A percentile compares a stretch with the other conserved stretches of the same genome.
These are phyloP conservation scores for Dendroctonus valens DNA, from an alignment of 1,140 invertebrate genomes.

Conservation along the genomic window DNA sequence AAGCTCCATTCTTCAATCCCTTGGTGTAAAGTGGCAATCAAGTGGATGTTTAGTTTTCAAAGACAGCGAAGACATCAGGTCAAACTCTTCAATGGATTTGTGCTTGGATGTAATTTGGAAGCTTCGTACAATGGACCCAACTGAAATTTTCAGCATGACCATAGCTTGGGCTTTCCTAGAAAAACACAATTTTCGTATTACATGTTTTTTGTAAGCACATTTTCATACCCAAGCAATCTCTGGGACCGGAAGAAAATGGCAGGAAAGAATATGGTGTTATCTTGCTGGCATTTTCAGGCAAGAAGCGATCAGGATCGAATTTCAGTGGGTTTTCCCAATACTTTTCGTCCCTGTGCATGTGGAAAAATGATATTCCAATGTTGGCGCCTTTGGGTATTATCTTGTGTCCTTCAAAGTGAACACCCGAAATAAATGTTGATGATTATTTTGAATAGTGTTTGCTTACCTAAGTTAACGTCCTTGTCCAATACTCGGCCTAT, in stretches of 20 bases:
- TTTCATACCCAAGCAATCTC: constrained; percentile 59
- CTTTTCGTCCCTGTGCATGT: constrained; percentile 30
- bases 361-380: constrained; percentile 11
- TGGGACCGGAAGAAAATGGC: constrained; percentile 64
- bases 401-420: background rate
- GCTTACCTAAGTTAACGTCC: background rate
- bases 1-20: background rate
- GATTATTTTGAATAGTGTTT: background rate
- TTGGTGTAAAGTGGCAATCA: background rate
- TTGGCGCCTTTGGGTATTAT: constrained; percentile 26
- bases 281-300: constrained; percentile 53
- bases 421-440: background rate
- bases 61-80: background rate
- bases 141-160: constrained; percentile 4
- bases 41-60: background rate
- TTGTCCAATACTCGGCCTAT: background rate
- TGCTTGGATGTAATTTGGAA: constrained; percentile 1
- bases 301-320: constrained; percentile 66
- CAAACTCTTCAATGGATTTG: constrained; percentile 1
- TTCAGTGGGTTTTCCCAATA: constrained; percentile 54
- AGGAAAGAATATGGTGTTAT: constrained; percentile 56
- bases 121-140: background rate
- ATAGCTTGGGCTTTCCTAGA: constrained; percentile 8
- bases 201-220: background rate
- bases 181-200: background rate